Base-by-base conservation (phyloP, 1,140 invertebrate species). In the Eupristina koningsbergeri region DNA sequence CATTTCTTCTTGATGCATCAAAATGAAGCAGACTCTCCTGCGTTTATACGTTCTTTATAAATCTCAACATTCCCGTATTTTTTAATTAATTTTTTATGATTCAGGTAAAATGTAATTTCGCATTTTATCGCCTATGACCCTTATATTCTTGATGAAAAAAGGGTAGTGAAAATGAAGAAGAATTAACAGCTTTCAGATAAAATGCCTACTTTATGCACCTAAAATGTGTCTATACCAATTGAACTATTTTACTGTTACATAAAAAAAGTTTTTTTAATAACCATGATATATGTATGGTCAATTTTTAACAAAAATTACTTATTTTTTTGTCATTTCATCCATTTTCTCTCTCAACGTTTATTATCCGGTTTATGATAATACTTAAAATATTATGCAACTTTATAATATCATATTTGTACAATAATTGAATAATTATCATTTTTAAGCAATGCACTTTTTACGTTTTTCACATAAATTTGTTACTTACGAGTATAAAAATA, bases 31-130 rank as follows among this genome's bases (percentile, higher is more conserved):
- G 26, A 36, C 74, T 58, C 74, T 26, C 11, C 31, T 50, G 41
- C 50, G 29, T 75, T 75, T 75, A 53, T 53, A 45, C 73, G 29
- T 34, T 53, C 73, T 50, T 75, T 75, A 53, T 53, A 53, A 53
- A 53, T 53, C 73, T 34, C 47, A 29, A 75, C 45, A 75, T 53
- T 53, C 19, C 67, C 41, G 67, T 71, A n/a, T 71, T 71, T 71
- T 71, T 71, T 71, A 39, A 71, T 71, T 71, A 71, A 71, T 71
- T 71, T 71, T 71, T 71, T 71, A 71, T 71, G 67, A 71, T 41
- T 71, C 36, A 9, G 39, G 67, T 71, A 71, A 71, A 71, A 71
- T 41, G 39, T 71, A 71, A 71, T 71, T 71, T 71, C 67, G 26
- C 41, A 41, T 41, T 71, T 71, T 71, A 71, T 71, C 67, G 67